These are phyloP conservation scores for Drosophila neotestacea DNA, from an alignment of 2,888 invertebrate genomes.

Conservation along the genomic window DNA sequence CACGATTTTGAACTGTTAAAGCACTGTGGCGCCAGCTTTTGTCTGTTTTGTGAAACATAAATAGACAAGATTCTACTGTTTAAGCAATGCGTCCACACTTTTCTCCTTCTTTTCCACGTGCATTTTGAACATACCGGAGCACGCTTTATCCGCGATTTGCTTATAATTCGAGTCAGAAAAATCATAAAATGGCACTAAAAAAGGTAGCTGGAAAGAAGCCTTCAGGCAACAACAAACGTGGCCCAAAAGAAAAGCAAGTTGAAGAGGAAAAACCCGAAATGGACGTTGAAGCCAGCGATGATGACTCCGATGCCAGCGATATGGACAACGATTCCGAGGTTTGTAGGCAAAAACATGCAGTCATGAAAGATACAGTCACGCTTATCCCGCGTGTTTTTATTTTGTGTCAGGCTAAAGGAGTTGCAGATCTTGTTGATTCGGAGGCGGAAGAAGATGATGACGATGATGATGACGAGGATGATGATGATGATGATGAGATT, in stretches of 20 bases:
- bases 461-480: slow-evolving; percentile 35
- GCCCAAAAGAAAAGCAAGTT: slow-evolving; percentile 44
- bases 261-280: slow-evolving; percentile 35
- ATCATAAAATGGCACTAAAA: slow-evolving; percentile 65
- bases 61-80: too few relatives aligned
- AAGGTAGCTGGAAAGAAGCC: slow-evolving; percentile 48
- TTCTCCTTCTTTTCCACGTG: slow-evolving; percentile 62
- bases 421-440: slow-evolving; percentile 15
- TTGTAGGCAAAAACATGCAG: slow-evolving; percentile 1
- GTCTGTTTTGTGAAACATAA: too few relatives aligned
- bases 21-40: too few relatives aligned
- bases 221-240: slow-evolving; percentile 42
- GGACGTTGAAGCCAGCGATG: slow-evolving; percentile 47
- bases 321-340: slow-evolving; percentile 57
- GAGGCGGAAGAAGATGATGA: slow-evolving; percentile 45
- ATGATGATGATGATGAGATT: slow-evolving; percentile 38
- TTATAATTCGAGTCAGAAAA: slow-evolving; percentile 3
- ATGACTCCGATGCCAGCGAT: slow-evolving; percentile 57
- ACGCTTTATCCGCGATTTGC: slow-evolving; percentile 45
- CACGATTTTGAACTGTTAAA: too few relatives aligned
- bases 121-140: slow-evolving; percentile 31
- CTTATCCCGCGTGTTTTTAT: slow-evolving; percentile 10
- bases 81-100: slow-evolving; percentile 29
- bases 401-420: slow-evolving; percentile 30
- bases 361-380: background rate